Evolutionary conservation across 2,113 vertebrate genomes (phyloP).

Genomic region (Centropus unirufus): DNA sequence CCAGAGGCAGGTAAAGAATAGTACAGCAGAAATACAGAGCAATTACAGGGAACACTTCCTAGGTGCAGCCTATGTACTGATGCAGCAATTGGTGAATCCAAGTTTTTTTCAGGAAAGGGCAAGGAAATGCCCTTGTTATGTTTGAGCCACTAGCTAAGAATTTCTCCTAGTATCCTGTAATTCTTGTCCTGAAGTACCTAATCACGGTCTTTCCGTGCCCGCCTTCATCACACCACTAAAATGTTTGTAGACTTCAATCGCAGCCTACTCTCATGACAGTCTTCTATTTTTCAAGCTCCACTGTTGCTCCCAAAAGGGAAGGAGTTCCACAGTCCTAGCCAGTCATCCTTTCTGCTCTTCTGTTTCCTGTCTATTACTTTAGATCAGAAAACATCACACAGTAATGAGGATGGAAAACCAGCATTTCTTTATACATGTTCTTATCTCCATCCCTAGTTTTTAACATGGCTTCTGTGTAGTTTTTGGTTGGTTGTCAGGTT

Average conservation of each 20-base stretch:
- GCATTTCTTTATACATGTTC: not conserved
- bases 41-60: not conserved
- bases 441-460: not conserved
- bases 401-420: not conserved
- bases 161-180: not conserved
- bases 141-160: not conserved
- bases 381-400: not conserved
- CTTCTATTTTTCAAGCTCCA: not conserved
- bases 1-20: not conserved
- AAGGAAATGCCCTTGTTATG: not conserved
- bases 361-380: not conserved
- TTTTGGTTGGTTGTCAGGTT: not conserved
- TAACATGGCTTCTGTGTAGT: not conserved
- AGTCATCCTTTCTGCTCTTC: not conserved
- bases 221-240: not conserved
- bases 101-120: not conserved
- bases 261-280: not conserved
- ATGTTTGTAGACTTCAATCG: not conserved
- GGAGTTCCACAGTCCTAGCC: not conserved
- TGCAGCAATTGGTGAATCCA: not conserved
- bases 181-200: not conserved
- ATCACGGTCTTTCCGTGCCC: not conserved
- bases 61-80: not conserved
- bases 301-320: not conserved
- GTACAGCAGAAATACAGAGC: not conserved